Conservation (phyloP, 2,113 vertebrate species). For the Eudorcas thomsonii region DNA sequence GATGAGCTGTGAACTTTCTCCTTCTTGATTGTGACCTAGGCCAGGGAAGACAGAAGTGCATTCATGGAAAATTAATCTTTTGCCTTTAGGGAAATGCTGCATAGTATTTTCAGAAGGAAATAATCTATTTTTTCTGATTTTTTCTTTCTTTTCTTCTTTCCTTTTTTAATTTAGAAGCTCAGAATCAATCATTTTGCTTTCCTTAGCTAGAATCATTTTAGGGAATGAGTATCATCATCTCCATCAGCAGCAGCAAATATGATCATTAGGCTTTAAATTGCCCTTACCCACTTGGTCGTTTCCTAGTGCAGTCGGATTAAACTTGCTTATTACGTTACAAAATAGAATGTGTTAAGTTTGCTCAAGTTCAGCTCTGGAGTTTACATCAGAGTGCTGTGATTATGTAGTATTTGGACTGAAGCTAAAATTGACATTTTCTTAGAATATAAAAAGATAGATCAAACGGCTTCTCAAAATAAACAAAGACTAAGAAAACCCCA, state of each 20-base stretch:
- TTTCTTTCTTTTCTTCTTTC: neutral
- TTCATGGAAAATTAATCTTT: neutral
- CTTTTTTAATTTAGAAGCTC: neutral
- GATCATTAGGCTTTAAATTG: constrained; percentile 67
- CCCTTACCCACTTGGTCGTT: constrained; percentile 42
- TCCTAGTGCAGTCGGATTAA: constrained; percentile 43
- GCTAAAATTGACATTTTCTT: constrained; percentile 65
- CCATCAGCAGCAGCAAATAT: constrained; percentile 30
- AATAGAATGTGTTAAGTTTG: constrained; percentile 57
- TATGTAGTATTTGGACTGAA: constrained; percentile 11
- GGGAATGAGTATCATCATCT: neutral
- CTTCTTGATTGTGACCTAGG: neutral
- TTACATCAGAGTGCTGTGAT: constrained; percentile 39
- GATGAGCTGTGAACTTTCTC: neutral
- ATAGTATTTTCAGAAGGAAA: neutral
- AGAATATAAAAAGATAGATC: constrained; percentile 51
- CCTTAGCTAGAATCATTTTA: constrained; percentile 18
- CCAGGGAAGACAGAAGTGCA: neutral
- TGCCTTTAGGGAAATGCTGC: neutral
- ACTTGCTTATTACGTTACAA: constrained; percentile 59
- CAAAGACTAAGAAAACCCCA: constrained; percentile 52
- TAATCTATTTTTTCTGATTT: neutral
- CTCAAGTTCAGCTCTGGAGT: constrained; percentile 54
- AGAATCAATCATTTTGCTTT: constrained; percentile 29
- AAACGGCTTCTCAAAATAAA: constrained; percentile 59